phyloP scores from a whole-genome alignment of 2,888 invertebrate species.

The Lysandra coridon region DNA sequence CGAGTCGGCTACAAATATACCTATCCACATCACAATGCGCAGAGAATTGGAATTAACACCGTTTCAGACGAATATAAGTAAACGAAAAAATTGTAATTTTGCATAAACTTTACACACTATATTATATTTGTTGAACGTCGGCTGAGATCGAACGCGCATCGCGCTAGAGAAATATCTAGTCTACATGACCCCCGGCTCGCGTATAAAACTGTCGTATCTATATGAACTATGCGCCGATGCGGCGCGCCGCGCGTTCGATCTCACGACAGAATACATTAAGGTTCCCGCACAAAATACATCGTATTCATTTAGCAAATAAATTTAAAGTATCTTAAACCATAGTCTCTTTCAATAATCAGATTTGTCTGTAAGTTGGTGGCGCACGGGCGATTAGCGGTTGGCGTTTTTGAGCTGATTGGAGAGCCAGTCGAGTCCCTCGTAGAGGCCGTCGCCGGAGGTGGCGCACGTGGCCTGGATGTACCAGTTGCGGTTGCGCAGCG shows the following conservation, averaged over 20 bases:
- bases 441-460: slow-evolving; percentile 98
- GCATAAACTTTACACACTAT: slow-evolving; percentile 76
- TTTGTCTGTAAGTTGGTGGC: slow-evolving; percentile 63
- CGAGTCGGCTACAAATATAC: slow-evolving; percentile 70
- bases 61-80: slow-evolving; percentile 58
- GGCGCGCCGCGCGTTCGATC: slow-evolving; percentile 57
- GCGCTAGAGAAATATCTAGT: slow-evolving; percentile 41
- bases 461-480: slow-evolving; percentile 99
- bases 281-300: slow-evolving; percentile 78
- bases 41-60: slow-evolving; percentile 64
- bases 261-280: slow-evolving; percentile 60
- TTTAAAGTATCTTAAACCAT: slow-evolving; percentile 81
- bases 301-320: slow-evolving; percentile 79
- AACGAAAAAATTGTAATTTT: slow-evolving; percentile 67
- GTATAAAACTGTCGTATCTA: slow-evolving; percentile 41
- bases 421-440: slow-evolving; percentile 99
- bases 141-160: slow-evolving; percentile 67
- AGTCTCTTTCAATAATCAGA: slow-evolving; percentile 78
- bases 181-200: slow-evolving; percentile 33
- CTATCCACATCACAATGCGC: slow-evolving; percentile 79
- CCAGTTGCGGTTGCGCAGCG: slow-evolving; percentile 98
- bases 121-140: slow-evolving; percentile 70
- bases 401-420: slow-evolving; percentile 99
- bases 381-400: slow-evolving; percentile 89
- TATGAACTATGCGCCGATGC: slow-evolving; percentile 20